Percentiles rank a stretch among this genome's conserved stretches.
Evolutionary conservation across 2,113 vertebrate genomes (phyloP).

Genomic region (Gila orcuttii): DNA sequence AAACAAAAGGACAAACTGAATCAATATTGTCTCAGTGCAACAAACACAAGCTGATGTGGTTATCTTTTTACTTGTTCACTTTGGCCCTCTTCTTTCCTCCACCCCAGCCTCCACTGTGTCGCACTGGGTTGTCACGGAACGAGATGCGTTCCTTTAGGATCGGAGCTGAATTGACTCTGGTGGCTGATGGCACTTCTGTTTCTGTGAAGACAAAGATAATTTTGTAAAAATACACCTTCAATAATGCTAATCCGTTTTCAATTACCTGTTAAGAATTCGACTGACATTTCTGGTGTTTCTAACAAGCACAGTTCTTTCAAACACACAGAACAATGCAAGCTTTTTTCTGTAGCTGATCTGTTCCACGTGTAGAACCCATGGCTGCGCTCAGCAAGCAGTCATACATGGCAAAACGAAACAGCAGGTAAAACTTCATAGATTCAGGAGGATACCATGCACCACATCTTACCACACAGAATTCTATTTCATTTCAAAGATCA

Average conservation of each 20-base stretch:
- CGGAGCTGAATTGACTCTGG: constrained; percentile 68
- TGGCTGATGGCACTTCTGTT: constrained; percentile 72
- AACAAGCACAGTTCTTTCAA: background rate
- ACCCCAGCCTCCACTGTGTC: constrained; percentile 90
- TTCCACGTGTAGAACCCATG: constrained; percentile 72
- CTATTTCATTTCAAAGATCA: background rate
- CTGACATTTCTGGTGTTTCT: background rate
- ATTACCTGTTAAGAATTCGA: background rate
- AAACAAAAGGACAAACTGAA: constrained; percentile 36
- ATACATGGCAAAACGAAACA: constrained; percentile 59
- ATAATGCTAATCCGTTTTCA: background rate
- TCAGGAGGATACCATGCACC: background rate
- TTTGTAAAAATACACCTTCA: constrained; percentile 21
- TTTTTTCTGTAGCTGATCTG: constrained; percentile 67
- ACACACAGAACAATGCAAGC: constrained; percentile 68
- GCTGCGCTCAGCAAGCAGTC: constrained; percentile 45
- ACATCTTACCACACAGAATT: background rate
- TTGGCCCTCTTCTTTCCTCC: constrained; percentile 85
- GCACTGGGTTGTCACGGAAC: constrained; percentile 83
- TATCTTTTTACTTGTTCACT: constrained; percentile 61
- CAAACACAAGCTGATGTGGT: constrained; percentile 1
- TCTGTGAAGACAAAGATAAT: constrained; percentile 68
- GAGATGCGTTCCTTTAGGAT: constrained; percentile 83
- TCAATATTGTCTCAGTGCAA: constrained; percentile 30
- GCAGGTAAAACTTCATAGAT: constrained; percentile 44